phyloP scores from a whole-genome alignment of 2,888 invertebrate genomes.

The Chrysodeixis includens region DNA sequence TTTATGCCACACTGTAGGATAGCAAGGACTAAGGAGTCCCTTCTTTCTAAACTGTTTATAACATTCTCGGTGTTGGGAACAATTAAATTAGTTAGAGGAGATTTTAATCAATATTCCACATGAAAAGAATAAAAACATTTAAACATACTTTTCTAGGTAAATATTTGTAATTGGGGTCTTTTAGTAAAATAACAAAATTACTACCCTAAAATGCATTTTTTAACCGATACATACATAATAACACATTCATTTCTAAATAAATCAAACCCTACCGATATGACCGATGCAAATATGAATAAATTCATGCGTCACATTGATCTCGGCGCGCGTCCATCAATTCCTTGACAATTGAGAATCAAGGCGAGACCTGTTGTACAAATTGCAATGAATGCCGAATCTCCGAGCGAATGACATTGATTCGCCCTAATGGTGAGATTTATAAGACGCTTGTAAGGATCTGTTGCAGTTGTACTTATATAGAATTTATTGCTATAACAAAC shows the following conservation, averaged over 20 bases:
- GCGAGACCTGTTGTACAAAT: constrained; percentile 28
- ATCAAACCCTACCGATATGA: not conserved
- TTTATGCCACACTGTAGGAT: not conserved
- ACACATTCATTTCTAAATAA: constrained; percentile 14
- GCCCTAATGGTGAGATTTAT: constrained; percentile 4
- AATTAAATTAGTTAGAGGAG: too few species aligned
- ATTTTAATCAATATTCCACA: too few species aligned
- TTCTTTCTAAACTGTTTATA: not conserved
- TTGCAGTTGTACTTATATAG: not conserved
- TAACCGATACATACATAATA: too few species aligned
- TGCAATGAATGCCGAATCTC: constrained; percentile 10
- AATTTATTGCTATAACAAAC: too few species aligned
- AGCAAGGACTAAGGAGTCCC: too few species aligned
- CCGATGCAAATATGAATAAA: constrained; percentile 33
- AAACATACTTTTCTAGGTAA: too few species aligned
- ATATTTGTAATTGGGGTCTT: too few species aligned
- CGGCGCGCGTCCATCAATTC: constrained; percentile 41
- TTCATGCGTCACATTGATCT: constrained; percentile 37
- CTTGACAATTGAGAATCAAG: constrained; percentile 60
- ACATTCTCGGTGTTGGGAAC: too few species aligned
- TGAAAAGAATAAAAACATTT: too few species aligned
- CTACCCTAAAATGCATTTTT: too few species aligned
- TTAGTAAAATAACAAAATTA: too few species aligned
- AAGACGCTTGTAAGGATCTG: not conserved
- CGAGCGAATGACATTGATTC: not conserved